A percentile compares a stretch with the other conserved stretches of the same genome.
Conservation (phyloP, 2,888 invertebrate genomes). For the Callimorpha dominula region DNA sequence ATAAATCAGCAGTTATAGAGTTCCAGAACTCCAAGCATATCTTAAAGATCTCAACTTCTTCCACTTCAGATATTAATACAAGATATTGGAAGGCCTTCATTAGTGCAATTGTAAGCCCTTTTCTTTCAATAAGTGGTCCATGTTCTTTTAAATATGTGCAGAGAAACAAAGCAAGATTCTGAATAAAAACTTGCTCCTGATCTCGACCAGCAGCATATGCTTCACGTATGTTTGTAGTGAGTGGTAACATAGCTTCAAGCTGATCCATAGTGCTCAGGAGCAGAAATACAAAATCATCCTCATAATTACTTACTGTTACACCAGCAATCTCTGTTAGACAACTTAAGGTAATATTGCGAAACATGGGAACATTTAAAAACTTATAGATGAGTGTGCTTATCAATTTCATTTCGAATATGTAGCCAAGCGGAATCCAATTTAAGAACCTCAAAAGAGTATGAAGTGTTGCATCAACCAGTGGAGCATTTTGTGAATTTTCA, state of each 20-base stretch:
- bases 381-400: constrained; percentile 97
- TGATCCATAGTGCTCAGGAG: constrained; percentile 97
- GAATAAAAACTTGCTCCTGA: constrained; percentile 99
- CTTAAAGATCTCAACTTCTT: constrained; percentile 99
- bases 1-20: constrained; percentile 95
- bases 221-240: constrained; percentile 96
- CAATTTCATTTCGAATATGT: constrained; percentile 99
- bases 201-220: constrained; percentile 98
- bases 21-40: constrained; percentile 99
- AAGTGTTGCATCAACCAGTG: constrained; percentile 97
- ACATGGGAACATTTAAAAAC: constrained; percentile 99
- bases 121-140: constrained; percentile 94
- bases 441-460: constrained; percentile 98
- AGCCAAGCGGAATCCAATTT: constrained; percentile 99
- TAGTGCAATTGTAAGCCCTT: constrained; percentile 91
- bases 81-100: constrained; percentile 95
- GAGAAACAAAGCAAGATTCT: constrained; percentile 98
- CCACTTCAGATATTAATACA: constrained; percentile 98
- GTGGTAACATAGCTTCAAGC: constrained; percentile 96
- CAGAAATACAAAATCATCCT: constrained; percentile 96
- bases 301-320: constrained; percentile 95
- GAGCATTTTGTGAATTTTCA: constrained; percentile 99
- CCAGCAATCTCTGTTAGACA: constrained; percentile 99
- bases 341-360: constrained; percentile 98
- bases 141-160: constrained; percentile 99